Base-by-base conservation (phyloP, 2,888 invertebrate genomes). In the Drepana falcataria region DNA sequence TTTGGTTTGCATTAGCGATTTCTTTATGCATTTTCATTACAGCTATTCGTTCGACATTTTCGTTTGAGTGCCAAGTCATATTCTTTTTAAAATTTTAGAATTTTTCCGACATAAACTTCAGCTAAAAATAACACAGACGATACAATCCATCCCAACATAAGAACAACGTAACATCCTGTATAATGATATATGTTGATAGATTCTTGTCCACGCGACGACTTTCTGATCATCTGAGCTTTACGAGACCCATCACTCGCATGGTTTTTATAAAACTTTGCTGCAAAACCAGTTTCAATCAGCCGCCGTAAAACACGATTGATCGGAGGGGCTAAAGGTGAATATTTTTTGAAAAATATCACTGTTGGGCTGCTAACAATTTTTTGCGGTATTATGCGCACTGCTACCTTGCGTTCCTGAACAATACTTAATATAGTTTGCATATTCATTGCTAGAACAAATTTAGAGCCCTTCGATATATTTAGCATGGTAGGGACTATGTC, bases 341-440 rank as follows among this genome's bases (percentile, higher is more conserved):
- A 83, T 56, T 83, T 87, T 60, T 87, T 87, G 41, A 83, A 85
- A 66, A 80, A 88, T 63, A 87, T 57, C 2, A 78, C 82, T 0
- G 75, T 67, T 0, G 86, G 87, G 54, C 73, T 76, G 21, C 57
- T 66, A 0, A 79, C 55, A n/a, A 89, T 59, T 55, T 57, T 72
- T 54, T 81, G 68, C 0, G 75, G 67, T 51, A 88, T 56, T 47
- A 85, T 73, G 54, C 84, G 77, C 48, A 85, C 63, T 0, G 61
- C 59, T 7, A 73, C 58, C 21, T 71, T 71, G 47, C 71, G 66
- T 9, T 67, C 61, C 48, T 65, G 68, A 4, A 78, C 65, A 53
- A 79, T 66, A 34, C 64, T 53, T 47, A 70, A 71, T 3, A 75
- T 73, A 2, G 75, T 73, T 55, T 78, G 81, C 34, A 66, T 54